Base-by-base conservation (phyloP, 2,113 vertebrate species). In the Corapipo altera region DNA sequence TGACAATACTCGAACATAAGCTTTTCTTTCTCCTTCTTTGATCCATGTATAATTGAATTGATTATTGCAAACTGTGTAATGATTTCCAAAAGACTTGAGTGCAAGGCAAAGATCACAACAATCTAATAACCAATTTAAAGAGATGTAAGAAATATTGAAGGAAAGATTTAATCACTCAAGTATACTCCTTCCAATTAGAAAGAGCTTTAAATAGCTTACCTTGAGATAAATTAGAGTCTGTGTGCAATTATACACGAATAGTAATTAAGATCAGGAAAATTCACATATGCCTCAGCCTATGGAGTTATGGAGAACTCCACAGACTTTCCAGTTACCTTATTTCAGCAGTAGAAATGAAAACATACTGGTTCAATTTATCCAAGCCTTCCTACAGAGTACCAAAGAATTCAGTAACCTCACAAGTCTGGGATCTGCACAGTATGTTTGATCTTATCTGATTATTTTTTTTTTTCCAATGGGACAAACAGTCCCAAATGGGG, bases 161-260 rank as follows among this genome's bases (percentile, higher is more conserved):
- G 94, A 95, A 96, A 96, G 93, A 90, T 92, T 90, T 81, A 95
- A 95, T 92, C 91, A 96, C 95, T 96, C 89, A 95, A 96, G 95
- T 95, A 91, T 76, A 93, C 91, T 92, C 92, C 85, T 92, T 88
- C 93, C 93, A 95, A 96, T 97, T 97, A 96, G 89, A 82, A 96
- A 91, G 91, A 86, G 93, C 96, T 97, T 97, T 95, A 96, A 97
- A 97, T 97, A 97, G 93, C 95, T 88, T 97, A 97, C 96, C 94
- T 94, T 44, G 77, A 95, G 95, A 95, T 89, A 89, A 94, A 95
- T 91, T 79, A 95, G 93, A 96, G 78, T 39, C 95, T 80, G 80
- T 33, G 30, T 65, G 95, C 96, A 97, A 95, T 97, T 96, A 96
- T 33, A 89, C 88, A 88, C 76, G 76, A 94, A 94, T 93, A 95